A percentile compares a stretch with the other conserved stretches of the same genome.
phyloP scores from a whole-genome alignment of 1,140 invertebrate genomes.

The Rhagoletis zephyria region DNA sequence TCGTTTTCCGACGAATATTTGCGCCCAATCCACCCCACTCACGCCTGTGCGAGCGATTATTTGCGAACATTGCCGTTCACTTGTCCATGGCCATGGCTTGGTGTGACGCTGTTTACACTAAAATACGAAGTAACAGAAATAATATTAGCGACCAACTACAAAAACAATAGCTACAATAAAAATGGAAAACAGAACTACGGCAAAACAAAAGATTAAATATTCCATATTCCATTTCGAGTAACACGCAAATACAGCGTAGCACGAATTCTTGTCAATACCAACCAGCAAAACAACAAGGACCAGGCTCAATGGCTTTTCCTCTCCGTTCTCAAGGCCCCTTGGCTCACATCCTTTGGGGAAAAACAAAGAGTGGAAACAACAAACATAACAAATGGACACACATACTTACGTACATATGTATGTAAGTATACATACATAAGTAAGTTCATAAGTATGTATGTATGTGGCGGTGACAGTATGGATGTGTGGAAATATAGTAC shows the following conservation, averaged over 20 bases:
- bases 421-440: not conserved
- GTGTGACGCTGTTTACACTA: slow-evolving; percentile 15
- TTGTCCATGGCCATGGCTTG: not conserved
- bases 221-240: slow-evolving; percentile 53
- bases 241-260: slow-evolving; percentile 50
- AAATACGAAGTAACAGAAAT: slow-evolving; percentile 27
- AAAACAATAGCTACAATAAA: slow-evolving; percentile 15
- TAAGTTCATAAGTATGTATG: not conserved
- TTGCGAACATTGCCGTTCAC: not conserved
- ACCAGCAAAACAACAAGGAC: not conserved
- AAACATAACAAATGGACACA: not conserved
- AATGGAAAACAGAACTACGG: slow-evolving; percentile 33
- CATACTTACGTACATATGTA: too few relatives aligned
- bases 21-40: not conserved
- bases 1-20: not conserved
- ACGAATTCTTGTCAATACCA: slow-evolving; percentile 37
- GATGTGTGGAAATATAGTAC: too few relatives aligned
- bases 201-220: slow-evolving; percentile 43
- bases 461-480: too few relatives aligned
- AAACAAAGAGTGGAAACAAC: not conserved
- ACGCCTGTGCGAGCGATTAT: not conserved
- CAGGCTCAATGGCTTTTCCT: not conserved
- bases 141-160: slow-evolving; percentile 1
- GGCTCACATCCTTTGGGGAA: not conserved
- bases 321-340: not conserved